phyloP scores from a whole-genome alignment of 1,140 invertebrate genomes.

The Drosophila oshimai region DNA sequence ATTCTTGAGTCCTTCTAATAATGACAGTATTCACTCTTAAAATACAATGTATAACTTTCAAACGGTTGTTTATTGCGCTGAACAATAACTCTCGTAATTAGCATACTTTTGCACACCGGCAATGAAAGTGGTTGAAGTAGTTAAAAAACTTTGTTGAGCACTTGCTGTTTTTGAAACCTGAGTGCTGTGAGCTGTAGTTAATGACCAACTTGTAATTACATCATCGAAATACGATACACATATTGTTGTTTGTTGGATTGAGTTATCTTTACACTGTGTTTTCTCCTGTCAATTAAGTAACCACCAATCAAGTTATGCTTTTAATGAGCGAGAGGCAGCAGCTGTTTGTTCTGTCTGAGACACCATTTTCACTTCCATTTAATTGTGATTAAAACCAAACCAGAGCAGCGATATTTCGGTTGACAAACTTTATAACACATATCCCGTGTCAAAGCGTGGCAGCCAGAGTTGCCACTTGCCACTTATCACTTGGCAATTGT shows the following conservation, averaged over 20 bases:
- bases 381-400: slow-evolving; percentile 19
- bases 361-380: not conserved
- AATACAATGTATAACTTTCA: too few species aligned
- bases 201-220: not conserved
- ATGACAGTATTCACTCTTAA: too few species aligned
- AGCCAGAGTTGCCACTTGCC: slow-evolving; percentile 3
- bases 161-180: not conserved
- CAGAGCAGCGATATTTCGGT: slow-evolving; percentile 3
- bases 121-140: not conserved
- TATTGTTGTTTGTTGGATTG: not conserved
- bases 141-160: not conserved
- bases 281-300: not conserved
- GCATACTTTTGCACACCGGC: not conserved
- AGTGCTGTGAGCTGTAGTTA: not conserved
- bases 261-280: too few species aligned
- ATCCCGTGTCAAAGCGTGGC: slow-evolving; percentile 19
- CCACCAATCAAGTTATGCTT: not conserved
- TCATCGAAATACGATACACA: not conserved
- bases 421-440: slow-evolving; percentile 9
- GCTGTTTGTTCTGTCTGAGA: not conserved
- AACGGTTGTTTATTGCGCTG: not conserved
- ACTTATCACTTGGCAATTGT: slow-evolving; percentile 27
- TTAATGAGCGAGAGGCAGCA: not conserved
- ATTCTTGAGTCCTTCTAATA: too few species aligned
- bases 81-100: too few species aligned